Evolutionary conservation across 2,888 invertebrate genomes (phyloP), one percentile per base, ranked within the genome.

Genomic region (Xestia sexstrigata): DNA sequence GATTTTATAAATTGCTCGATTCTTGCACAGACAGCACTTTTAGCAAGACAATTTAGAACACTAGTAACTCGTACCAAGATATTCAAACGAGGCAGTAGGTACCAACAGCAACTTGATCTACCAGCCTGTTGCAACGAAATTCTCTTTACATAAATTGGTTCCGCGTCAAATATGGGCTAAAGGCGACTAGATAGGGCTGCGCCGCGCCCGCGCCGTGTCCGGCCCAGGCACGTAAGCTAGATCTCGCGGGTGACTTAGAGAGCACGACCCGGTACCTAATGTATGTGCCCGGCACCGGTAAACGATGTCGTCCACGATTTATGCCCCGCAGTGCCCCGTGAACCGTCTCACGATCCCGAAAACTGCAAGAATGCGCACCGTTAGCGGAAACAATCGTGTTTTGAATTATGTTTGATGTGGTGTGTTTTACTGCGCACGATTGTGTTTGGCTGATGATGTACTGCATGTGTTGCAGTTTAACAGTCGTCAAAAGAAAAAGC

Each of bases 261-360:
- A 81, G 66, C 91, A 92, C 91, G 90, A 90, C 82, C 88, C 66
- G 72, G 79, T 87, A n/a, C n/a, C n/a, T n/a, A 89, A 91, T 88
- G 87, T 90, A 90, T 87, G 87, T 75, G 83, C 82, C 82, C 83
- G 79, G 87, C 78, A 74, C 79, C 83, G 86, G 89, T 92, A 89
- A 89, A 89, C 79, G 85, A 89, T 88, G 85, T 90, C 88, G 83
- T 88, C 89, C 81, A 84, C 87, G 87, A 90, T 90, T 89, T 89
- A 88, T 89, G 76, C 73, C 79, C 71, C 62, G 72, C 67, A 74
- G 79, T 81, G 85, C 79, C 83, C 83, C 83, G 74, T 90, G 88
- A 90, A 89, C 89, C 83, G 88, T 90, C 90, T 88, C 91, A 91
- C 89, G 88, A 88, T 87, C 85, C 83, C 81, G 83, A 87, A 89